Evolutionary conservation across 2,888 invertebrate genomes (phyloP).

Genomic region (Anaspis maculata): DNA sequence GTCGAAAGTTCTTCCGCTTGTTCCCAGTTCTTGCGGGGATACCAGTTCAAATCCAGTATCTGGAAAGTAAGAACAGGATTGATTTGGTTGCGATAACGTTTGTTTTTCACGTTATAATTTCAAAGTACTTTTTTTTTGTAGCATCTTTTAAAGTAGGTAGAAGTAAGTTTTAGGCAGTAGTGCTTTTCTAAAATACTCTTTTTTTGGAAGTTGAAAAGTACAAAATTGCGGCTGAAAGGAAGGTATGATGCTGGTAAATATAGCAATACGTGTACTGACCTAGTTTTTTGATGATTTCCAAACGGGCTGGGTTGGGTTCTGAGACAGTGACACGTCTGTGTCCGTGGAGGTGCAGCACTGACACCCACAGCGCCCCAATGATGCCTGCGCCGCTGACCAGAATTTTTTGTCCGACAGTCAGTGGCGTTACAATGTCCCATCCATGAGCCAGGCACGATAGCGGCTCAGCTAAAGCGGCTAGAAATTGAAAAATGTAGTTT

Average conservation of each 20-base stretch:
- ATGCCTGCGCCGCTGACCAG: conserved; percentile 60
- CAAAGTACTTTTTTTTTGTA: no score
- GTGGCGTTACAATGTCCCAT: conserved; percentile 51
- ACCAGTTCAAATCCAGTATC: conserved; percentile 50
- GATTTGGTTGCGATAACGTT: no score
- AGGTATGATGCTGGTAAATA: no score
- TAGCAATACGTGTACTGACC: no score
- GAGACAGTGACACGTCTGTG: conserved; percentile 57
- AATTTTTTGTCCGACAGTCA: conserved; percentile 50
- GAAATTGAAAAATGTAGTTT: no score
- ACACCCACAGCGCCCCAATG: conserved; percentile 59
- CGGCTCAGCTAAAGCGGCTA: conserved; percentile 59
- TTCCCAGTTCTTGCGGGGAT: conserved; percentile 44
- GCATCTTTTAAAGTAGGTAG: no score
- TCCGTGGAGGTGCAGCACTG: conserved; percentile 55
- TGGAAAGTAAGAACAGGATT: no score
- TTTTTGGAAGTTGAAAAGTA: no score
- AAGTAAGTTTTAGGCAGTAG: no score
- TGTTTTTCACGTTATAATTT: no score
- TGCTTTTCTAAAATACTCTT: no score
- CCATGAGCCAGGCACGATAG: conserved; percentile 61
- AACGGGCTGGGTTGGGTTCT: conserved; percentile 49
- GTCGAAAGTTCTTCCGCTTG: conserved; percentile 45
- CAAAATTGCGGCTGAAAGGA: no score
- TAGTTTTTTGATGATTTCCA: conserved; percentile 46